Percentiles rank a stretch among this genome's conserved stretches.
These are phyloP conservation scores for Catonia carolina DNA, from an alignment of 2,888 invertebrate species.

Conservation along the genomic window DNA sequence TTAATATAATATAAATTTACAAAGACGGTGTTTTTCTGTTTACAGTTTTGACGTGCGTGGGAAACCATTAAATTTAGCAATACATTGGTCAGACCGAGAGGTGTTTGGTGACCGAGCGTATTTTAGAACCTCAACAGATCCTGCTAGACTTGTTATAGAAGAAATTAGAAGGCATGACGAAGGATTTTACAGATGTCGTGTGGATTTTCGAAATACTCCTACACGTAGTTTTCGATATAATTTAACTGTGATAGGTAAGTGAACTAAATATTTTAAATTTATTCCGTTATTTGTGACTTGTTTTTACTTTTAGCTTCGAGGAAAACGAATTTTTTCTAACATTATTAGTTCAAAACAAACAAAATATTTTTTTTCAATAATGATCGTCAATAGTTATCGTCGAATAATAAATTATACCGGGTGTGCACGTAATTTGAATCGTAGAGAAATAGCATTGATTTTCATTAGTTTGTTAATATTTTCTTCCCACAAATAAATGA, in stretches of 20 bases:
- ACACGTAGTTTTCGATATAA: constrained; percentile 84
- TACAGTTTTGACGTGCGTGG: constrained; percentile 82
- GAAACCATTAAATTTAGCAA: constrained; percentile 68
- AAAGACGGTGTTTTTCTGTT: constrained; percentile 40
- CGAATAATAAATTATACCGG: too few species aligned
- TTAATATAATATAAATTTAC: too few species aligned
- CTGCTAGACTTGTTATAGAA: constrained; percentile 74
- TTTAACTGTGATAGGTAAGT: constrained; percentile 84
- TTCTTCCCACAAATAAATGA: too few species aligned
- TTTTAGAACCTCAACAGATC: constrained; percentile 70
- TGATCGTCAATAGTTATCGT: too few species aligned
- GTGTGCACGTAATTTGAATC: too few species aligned
- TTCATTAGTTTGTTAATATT: too few species aligned
- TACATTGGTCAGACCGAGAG: constrained; percentile 78
- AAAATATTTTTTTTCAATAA: too few species aligned
- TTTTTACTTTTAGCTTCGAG: too few species aligned
- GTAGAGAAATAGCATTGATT: too few species aligned
- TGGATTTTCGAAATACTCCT: constrained; percentile 84
- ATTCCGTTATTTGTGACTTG: background rate
- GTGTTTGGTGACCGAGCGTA: constrained; percentile 81
- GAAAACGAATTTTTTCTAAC: too few species aligned
- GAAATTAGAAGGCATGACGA: constrained; percentile 83
- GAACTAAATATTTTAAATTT: constrained; percentile 17
- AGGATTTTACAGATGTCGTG: constrained; percentile 81
- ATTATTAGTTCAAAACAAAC: too few species aligned